Evolutionary conservation across 2,113 vertebrate species (phyloP), one percentile per base, ranked within the genome.

Genomic region (Trachemys scripta): DNA sequence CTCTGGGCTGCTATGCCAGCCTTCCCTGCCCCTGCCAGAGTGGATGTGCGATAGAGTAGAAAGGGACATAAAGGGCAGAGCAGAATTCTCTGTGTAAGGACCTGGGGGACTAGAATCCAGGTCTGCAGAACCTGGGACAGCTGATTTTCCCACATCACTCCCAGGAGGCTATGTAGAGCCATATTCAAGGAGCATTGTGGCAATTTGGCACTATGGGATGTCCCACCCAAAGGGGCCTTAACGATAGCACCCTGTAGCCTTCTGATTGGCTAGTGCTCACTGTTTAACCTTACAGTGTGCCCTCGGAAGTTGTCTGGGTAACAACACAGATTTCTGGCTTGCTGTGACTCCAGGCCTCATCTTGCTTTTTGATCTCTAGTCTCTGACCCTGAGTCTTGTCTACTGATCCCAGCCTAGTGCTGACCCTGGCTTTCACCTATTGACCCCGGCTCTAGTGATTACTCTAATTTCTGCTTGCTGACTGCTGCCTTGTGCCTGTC

Each of bases 1-100:
- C 3, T 75, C 19, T 35, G 51, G 54, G 42, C 19, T 54, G 1
- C 16, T 51, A 81, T 42, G 35, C 1, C 20, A 1, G 0, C 57
- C 75, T 47, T 11, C 82, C 79, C 49, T 72, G 31, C 3, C 53
- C 82, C 35, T 62, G 27, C 29, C 59, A 35, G 3, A 62, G 13
- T 35, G 62, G 6, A 80, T 72, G 69, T 94, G 25, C 45, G 57
- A 12, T 13, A 56, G 86, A 57, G 27, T 27, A 82, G 80, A 38
- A 17, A 65, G 29, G 6, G 31, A 35, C 59, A 16, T 31, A 65
- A 65, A 65, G 13, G 59, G 59, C 59, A 65, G 59, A 65, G 59
- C 13, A 31, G 59, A 35, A 35, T 65, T 65, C 59, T 65, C 59
- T 31, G 29, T 31, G 59, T 62, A 31, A 35, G 29, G 29, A 62